Base-by-base conservation (phyloP, 2,113 vertebrate species). In the Axis porcinus region DNA sequence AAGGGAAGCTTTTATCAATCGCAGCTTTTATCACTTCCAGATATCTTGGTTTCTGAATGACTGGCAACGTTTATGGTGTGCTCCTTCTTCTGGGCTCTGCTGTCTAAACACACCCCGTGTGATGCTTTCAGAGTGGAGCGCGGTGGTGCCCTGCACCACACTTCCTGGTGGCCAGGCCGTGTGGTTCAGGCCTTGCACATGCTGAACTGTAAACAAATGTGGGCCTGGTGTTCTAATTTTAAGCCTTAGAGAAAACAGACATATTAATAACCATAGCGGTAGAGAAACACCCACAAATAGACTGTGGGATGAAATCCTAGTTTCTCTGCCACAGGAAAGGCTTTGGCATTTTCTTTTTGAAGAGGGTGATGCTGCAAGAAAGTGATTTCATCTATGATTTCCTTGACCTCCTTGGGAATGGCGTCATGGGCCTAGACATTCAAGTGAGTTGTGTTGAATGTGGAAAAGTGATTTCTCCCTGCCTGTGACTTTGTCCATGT, bases 1-100 rank as follows among this genome's bases (percentile, higher is more conserved):
- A 98, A 98, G 98, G 93, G 96, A 98, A 97, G 98, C 98, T 99
- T 99, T 99, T 98, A 99, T 99, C 98, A 98, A 92, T 98, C 54
- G 0, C 6, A 88, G 88, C 97, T 98, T 98, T 98, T 98, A 99
- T 99, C 98, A 36, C 98, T 99, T 99, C 98, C 98, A 99, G 98
- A 98, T 98, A 98, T 98, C 98, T 98, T 86, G 28, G 3, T 98
- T 97, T 97, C 98, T 98, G 97, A 98, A 98, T 98, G 98, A 98
- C 97, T 98, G 98, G 97, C 9, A 36, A 96, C 13, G 0, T 2
- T 96, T 97, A 98, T 14, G 98, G 97, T 98, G 97, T 96, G 97
- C 97, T 98, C 98, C 97, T 98, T 98, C 98, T 98, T 98, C 86
- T 98, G 86, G 98, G 89, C 7, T 9, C 92, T 97, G 98, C 98